Percentiles rank a stretch among this genome's conserved stretches.
phyloP scores from a whole-genome alignment of 2,113 vertebrate genomes.

The Nerophis ophidion region DNA sequence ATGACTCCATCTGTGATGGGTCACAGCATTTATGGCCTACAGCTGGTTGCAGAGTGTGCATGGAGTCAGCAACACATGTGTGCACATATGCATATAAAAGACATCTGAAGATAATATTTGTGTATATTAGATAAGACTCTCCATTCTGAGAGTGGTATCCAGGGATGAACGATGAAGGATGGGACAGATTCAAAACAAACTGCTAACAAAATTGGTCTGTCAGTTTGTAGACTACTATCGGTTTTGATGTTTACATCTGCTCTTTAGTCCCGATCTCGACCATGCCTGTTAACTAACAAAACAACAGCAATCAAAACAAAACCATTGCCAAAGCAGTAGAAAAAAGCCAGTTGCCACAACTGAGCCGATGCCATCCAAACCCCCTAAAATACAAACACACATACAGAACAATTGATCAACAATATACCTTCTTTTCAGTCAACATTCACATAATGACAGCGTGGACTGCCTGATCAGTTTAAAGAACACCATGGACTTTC shows the following conservation, averaged over 20 bases:
- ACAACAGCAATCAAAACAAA: too few species aligned
- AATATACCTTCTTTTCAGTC: constrained; percentile 23
- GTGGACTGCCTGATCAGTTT: constrained; percentile 13
- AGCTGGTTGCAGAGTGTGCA: constrained; percentile 31
- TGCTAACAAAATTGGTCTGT: not conserved
- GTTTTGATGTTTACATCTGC: not conserved
- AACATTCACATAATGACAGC: constrained; percentile 20
- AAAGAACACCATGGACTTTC: constrained; percentile 25
- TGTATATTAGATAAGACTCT: constrained; percentile 20
- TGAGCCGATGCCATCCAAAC: not conserved
- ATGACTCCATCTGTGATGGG: constrained; percentile 19
- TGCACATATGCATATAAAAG: not conserved
- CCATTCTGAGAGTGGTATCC: constrained; percentile 1
- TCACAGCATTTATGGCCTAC: constrained; percentile 44
- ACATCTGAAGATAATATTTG: constrained; percentile 6
- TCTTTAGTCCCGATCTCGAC: too few species aligned
- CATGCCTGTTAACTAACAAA: too few species aligned
- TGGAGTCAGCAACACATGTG: too few species aligned
- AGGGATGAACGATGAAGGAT: constrained; percentile 6
- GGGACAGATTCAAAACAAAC: constrained; percentile 21
- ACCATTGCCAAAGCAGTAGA: too few species aligned
- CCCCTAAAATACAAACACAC: not conserved
- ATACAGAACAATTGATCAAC: not conserved
- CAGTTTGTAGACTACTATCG: too few species aligned
- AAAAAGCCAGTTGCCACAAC: not conserved